These are phyloP conservation scores for Fissipunctia ypsillon DNA, from an alignment of 2,888 invertebrate species.

Conservation along the genomic window DNA sequence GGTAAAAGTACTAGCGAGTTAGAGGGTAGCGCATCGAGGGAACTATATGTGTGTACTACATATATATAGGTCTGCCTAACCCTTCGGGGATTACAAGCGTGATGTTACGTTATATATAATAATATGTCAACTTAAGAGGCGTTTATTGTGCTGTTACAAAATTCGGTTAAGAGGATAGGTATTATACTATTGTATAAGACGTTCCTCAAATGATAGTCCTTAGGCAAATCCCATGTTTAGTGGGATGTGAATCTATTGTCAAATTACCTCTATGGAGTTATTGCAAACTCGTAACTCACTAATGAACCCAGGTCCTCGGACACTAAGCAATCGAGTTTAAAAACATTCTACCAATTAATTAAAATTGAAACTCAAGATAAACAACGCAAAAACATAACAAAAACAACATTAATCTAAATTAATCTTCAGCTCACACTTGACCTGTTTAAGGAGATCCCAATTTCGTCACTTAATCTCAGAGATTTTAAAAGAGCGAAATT, in stretches of 20 bases:
- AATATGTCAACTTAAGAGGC: background rate
- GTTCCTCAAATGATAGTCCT: background rate
- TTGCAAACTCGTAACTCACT: background rate
- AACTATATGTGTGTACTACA: no score
- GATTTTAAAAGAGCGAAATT: constrained; percentile 39
- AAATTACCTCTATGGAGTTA: background rate
- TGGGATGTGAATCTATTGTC: background rate
- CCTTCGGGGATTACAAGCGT: no score
- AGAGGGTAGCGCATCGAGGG: no score
- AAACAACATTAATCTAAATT: constrained; percentile 53
- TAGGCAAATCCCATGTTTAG: background rate
- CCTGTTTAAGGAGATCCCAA: constrained; percentile 20
- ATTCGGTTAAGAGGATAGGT: background rate
- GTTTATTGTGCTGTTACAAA: background rate
- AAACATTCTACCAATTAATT: constrained; percentile 20
- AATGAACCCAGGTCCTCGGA: no score
- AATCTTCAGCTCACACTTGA: constrained; percentile 39
- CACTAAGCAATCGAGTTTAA: background rate
- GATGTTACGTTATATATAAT: no score
- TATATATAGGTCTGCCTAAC: no score
- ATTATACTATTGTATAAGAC: background rate
- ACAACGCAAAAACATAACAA: constrained; percentile 37
- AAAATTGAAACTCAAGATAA: constrained; percentile 12
- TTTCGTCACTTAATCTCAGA: constrained; percentile 43
- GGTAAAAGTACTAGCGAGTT: no score